phyloP scores from a whole-genome alignment of 1,140 invertebrate genomes.

The Drosophila fuyamai region DNA sequence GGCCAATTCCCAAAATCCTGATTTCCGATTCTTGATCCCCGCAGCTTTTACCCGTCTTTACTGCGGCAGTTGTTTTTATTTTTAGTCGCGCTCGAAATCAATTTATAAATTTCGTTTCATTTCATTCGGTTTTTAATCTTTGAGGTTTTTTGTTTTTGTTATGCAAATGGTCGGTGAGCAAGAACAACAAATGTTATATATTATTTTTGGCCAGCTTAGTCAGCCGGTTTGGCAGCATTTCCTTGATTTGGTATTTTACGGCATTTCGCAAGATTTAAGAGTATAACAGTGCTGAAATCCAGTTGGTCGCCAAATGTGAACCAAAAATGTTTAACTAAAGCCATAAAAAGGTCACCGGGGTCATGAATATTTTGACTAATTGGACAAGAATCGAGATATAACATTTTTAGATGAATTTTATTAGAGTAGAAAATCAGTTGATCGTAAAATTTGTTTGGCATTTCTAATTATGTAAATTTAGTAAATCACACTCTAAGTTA shows the following conservation, averaged over 20 bases:
- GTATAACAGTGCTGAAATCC: slow-evolving; percentile 11
- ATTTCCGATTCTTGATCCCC: slow-evolving; percentile 29
- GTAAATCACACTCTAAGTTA: not conserved
- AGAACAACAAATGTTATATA: slow-evolving; percentile 47
- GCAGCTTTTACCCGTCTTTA: slow-evolving; percentile 8
- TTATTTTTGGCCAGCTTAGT: slow-evolving; percentile 60
- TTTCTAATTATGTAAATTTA: not conserved
- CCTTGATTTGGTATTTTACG: slow-evolving; percentile 52
- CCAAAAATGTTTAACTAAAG: slow-evolving; percentile 9
- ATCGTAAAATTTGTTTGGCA: not conserved
- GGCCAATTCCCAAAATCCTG: slow-evolving; percentile 1
- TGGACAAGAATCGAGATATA: not conserved
- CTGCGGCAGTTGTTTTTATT: slow-evolving; percentile 36
- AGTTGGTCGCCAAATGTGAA: slow-evolving; percentile 17
- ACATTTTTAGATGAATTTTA: not conserved
- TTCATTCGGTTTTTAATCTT: slow-evolving; percentile 47
- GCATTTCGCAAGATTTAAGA: slow-evolving; percentile 48
- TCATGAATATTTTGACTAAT: slow-evolving; percentile 15
- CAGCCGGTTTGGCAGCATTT: slow-evolving; percentile 78
- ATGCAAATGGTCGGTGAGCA: slow-evolving; percentile 53
- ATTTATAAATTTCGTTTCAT: slow-evolving; percentile 71
- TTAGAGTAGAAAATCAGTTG: not conserved
- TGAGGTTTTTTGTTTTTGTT: slow-evolving; percentile 35
- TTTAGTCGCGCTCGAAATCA: slow-evolving; percentile 57
- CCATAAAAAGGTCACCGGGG: slow-evolving; percentile 39